These are phyloP conservation scores for Heterodera filipjevi DNA, from an alignment of 2,888 invertebrate species.

Conservation along the genomic window DNA sequence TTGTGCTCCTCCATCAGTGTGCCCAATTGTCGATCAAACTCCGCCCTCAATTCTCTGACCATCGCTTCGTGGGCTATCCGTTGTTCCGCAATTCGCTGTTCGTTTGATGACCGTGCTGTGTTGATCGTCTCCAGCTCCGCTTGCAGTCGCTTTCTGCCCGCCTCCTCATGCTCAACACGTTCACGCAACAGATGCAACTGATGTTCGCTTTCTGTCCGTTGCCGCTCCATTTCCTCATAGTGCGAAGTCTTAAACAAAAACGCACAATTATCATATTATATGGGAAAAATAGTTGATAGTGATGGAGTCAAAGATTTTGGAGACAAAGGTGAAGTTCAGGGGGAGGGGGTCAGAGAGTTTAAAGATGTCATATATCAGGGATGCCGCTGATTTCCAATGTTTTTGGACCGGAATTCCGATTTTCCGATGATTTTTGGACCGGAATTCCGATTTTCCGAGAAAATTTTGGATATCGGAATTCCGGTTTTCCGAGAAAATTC, in stretches of 20 bases:
- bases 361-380: too few species aligned
- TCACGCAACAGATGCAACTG: constrained; percentile 51
- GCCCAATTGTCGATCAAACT: constrained; percentile 52
- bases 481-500: too few species aligned
- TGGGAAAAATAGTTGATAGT: too few species aligned
- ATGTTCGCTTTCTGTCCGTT: constrained; percentile 54
- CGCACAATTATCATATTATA: too few species aligned
- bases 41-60: constrained; percentile 50
- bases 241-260: constrained; percentile 47
- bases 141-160: constrained; percentile 49
- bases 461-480: too few species aligned
- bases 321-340: too few species aligned
- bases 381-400: too few species aligned
- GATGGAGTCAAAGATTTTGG: too few species aligned
- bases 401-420: too few species aligned
- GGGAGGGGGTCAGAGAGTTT: too few species aligned
- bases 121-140: constrained; percentile 49
- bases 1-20: constrained; percentile 51
- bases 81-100: constrained; percentile 50
- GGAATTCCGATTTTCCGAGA: too few species aligned
- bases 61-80: constrained; percentile 52
- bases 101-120: constrained; percentile 23
- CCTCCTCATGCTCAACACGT: constrained; percentile 52
- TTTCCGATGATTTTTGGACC: too few species aligned
- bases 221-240: constrained; percentile 50